phyloP scores from a whole-genome alignment of 2,113 vertebrate genomes.

The Ictidomys tridecemlineatus region DNA sequence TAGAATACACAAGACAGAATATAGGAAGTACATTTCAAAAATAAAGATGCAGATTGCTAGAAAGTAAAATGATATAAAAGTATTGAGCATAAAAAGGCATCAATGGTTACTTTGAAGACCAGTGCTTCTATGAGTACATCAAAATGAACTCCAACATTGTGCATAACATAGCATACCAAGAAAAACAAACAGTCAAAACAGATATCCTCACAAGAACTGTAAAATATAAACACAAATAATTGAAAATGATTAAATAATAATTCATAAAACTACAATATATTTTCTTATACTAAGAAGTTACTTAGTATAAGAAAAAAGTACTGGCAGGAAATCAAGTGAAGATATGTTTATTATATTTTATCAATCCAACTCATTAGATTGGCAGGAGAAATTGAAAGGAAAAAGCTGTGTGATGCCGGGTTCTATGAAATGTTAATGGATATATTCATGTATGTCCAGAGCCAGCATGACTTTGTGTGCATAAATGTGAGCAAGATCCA shows the following conservation, averaged over 20 bases:
- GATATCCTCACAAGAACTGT: background rate
- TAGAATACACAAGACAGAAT: background rate
- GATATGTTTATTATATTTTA: background rate
- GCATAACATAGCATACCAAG: no score
- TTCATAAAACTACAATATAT: background rate
- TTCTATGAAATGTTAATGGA: background rate
- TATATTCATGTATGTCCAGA: background rate
- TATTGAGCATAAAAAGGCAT: background rate
- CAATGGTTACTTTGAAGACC: background rate
- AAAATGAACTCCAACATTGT: no score
- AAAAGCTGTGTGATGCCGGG: background rate
- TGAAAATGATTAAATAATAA: background rate
- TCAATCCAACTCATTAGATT: background rate
- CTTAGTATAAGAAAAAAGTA: background rate
- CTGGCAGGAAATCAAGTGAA: background rate
- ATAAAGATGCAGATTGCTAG: background rate
- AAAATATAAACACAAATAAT: background rate
- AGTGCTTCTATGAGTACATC: no score
- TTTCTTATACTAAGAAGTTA: background rate
- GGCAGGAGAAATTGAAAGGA: background rate
- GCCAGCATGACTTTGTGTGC: background rate
- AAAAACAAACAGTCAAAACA: background rate
- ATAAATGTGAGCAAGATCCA: background rate
- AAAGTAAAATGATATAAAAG: background rate
- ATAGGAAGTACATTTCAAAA: background rate